Conservation (phyloP, 2,113 vertebrate species). For the Panthera leo region DNA sequence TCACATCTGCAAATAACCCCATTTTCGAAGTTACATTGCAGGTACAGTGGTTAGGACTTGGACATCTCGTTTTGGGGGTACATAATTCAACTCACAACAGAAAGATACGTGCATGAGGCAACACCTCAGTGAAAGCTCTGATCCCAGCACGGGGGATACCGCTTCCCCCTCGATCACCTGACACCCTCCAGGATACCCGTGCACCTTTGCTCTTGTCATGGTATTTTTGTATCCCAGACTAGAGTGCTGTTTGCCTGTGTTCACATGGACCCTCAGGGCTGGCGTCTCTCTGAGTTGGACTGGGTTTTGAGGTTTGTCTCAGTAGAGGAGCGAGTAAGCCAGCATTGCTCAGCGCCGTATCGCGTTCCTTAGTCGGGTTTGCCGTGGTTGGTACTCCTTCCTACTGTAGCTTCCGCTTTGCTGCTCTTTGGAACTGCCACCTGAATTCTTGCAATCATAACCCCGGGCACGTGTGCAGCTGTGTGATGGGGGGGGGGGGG, state of each 20-base stretch:
- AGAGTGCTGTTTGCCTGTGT: neutral
- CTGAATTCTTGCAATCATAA: neutral
- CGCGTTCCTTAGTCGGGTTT: too few species aligned
- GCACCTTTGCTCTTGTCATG: neutral
- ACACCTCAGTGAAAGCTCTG: neutral
- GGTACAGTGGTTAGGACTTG: neutral
- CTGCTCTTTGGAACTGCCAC: neutral
- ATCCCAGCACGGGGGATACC: neutral
- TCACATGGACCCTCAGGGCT: neutral
- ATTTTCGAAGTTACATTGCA: neutral
- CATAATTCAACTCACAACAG: neutral
- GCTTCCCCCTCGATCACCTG: neutral
- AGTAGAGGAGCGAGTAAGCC: neutral
- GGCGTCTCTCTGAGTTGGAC: neutral
- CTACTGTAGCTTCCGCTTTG: neutral
- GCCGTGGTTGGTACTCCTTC: fast-evolving
- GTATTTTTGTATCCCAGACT: neutral
- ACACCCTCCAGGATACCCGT: neutral
- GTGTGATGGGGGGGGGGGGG: neutral
- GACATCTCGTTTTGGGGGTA: neutral
- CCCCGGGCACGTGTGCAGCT: neutral
- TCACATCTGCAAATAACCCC: neutral
- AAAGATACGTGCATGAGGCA: neutral
- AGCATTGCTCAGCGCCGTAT: neutral
- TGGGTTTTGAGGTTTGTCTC: neutral